Evolutionary conservation across 2,888 invertebrate genomes (phyloP).

Genomic region (Sipha maydis): DNA sequence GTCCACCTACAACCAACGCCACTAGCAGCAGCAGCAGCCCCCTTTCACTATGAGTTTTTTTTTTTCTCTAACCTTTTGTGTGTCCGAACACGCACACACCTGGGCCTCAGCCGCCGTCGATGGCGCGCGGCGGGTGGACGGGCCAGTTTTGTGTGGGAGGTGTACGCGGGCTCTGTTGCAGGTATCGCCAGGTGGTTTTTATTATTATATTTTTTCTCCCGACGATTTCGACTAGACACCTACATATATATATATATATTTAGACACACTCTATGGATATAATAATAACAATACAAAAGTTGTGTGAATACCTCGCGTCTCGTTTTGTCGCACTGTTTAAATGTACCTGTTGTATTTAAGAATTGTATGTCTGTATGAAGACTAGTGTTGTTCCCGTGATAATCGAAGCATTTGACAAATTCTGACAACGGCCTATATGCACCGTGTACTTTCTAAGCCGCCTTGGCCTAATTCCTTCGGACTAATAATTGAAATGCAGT

Average conservation of each 20-base stretch:
- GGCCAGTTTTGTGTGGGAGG: background rate
- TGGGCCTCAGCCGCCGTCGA: slow-evolving; percentile 28
- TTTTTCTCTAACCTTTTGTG: slow-evolving; percentile 54
- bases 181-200: slow-evolving; percentile 61
- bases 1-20: slow-evolving; percentile 52
- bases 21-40: slow-evolving; percentile 40
- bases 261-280: background rate
- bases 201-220: slow-evolving; percentile 29
- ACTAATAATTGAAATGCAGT: background rate
- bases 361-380: background rate
- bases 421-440: background rate
- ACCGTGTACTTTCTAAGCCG: slow-evolving; percentile 16
- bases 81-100: slow-evolving; percentile 49
- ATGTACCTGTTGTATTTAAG: slow-evolving; percentile 48
- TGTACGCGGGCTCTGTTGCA: background rate
- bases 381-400: background rate
- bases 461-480: slow-evolving; percentile 55
- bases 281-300: slow-evolving; percentile 30
- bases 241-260: slow-evolving; percentile 19
- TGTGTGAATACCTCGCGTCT: slow-evolving; percentile 17
- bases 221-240: slow-evolving; percentile 38
- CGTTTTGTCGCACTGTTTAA: background rate
- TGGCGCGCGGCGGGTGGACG: background rate
- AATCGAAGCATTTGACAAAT: background rate
- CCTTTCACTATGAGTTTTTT: slow-evolving; percentile 57